Percentiles rank a stretch among this genome's conserved stretches.
Conservation (phyloP, 2,113 vertebrate genomes). For the Rhynchomys soricoides region DNA sequence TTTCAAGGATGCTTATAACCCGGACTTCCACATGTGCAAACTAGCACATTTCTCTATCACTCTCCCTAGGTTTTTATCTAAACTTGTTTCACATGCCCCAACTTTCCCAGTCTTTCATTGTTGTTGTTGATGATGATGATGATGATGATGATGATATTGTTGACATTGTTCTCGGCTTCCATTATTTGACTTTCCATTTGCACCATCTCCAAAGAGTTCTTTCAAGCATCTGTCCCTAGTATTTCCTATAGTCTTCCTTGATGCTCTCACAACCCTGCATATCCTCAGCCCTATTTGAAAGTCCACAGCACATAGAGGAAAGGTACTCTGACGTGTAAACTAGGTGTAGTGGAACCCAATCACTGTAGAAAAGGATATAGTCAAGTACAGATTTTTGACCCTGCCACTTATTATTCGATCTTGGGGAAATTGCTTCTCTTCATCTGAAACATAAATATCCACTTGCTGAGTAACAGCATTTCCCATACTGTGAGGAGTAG, state of each 20-base stretch:
- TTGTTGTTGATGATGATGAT: not conserved
- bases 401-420: not conserved
- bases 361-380: not conserved
- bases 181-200: not conserved
- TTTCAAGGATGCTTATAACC: constrained; percentile 44
- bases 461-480: not conserved
- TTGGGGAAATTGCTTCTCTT: constrained; percentile 12
- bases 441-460: constrained; percentile 23
- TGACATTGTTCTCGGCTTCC: not conserved
- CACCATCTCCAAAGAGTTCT: not conserved
- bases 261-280: not conserved
- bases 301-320: not conserved
- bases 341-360: not conserved
- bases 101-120: not conserved
- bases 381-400: constrained; percentile 25
- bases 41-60: constrained; percentile 7
- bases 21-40: not conserved
- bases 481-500: not conserved
- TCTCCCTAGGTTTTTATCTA: not conserved
- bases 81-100: not conserved
- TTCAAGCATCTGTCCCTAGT: not conserved
- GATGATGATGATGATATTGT: too few species aligned
- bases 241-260: not conserved
- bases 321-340: not conserved
- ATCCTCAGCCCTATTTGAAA: not conserved